Evolutionary conservation across 64 coral and sea anemone genomes (phyloP).

Genomic region (Catalaphyllia jardinei): DNA sequence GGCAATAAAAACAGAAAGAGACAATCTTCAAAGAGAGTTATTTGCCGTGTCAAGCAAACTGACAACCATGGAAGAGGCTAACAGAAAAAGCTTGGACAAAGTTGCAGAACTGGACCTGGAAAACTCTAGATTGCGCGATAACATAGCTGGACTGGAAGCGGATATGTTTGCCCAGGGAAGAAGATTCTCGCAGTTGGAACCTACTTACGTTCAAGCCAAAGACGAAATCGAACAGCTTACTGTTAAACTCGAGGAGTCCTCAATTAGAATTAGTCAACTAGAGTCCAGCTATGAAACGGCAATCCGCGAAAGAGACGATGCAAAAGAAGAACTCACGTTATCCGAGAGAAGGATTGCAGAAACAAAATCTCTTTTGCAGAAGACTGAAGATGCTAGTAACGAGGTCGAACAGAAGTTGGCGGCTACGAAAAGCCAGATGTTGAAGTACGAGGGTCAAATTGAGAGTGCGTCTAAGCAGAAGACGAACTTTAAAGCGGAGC

Average conservation of each 20-base stretch:
- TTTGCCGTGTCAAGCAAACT: conserved; percentile 66
- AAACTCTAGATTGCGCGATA: conserved; percentile 47
- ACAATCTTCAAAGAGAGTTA: conserved; percentile 63
- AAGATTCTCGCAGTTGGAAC: conserved; percentile 56
- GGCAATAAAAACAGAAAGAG: conserved; percentile 53
- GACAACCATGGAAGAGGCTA: conserved; percentile 52
- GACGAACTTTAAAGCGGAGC: conserved; percentile 54
- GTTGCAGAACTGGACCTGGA: conserved; percentile 63
- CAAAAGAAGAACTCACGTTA: conserved; percentile 66
- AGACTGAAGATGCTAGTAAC: conserved; percentile 76
- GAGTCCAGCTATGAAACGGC: conserved; percentile 64
- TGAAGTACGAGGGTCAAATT: conserved; percentile 55
- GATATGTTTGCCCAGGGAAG: conserved; percentile 66
- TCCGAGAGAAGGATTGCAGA: conserved; percentile 73
- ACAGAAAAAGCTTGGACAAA: conserved; percentile 69
- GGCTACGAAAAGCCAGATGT: conserved; percentile 44
- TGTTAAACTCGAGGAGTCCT: conserved; percentile 60
- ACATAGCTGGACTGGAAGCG: conserved; percentile 52
- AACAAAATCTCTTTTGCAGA: conserved; percentile 56
- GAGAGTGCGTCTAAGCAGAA: conserved; percentile 64
- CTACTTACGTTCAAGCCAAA: conserved; percentile 48
- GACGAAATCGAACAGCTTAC: conserved; percentile 62
- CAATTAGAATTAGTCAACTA: conserved; percentile 70
- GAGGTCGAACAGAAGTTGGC: conserved; percentile 62
- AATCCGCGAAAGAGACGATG: conserved; percentile 71